These are phyloP conservation scores for Helleia helle DNA, from an alignment of 2,888 invertebrate genomes.

Conservation along the genomic window DNA sequence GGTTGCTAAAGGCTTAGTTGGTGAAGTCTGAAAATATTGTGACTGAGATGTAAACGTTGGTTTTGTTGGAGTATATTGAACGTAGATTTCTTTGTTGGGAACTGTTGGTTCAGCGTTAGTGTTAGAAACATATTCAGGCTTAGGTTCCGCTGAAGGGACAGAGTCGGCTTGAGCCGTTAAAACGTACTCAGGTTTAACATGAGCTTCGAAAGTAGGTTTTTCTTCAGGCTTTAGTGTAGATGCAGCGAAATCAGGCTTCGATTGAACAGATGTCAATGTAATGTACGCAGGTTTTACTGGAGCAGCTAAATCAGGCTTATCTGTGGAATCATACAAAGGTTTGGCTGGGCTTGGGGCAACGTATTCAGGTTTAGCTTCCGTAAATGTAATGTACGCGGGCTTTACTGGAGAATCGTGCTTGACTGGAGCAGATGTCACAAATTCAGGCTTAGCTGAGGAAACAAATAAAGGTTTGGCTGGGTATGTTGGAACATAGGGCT, in stretches of 20 bases:
- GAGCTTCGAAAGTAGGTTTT: background rate
- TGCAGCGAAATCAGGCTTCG: too few species aligned
- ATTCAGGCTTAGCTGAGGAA: too few species aligned
- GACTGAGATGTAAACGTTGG: background rate
- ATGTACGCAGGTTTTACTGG: conserved; percentile 1
- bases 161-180: background rate
- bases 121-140: background rate
- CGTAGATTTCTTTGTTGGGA: background rate
- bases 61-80: background rate
- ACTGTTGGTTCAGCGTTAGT: background rate
- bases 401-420: too few species aligned
- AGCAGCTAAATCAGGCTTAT: too few species aligned
- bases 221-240: background rate
- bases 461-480: too few species aligned
- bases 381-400: background rate
- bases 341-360: too few species aligned
- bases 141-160: too few species aligned
- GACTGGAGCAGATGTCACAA: background rate
- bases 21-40: too few species aligned
- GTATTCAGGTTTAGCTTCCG: background rate
- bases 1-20: background rate
- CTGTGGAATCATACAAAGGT: too few species aligned
- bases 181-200: background rate
- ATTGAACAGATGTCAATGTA: too few species aligned
- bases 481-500: background rate